Evolutionary conservation across 2,888 invertebrate species (phyloP).

Genomic region (Caenorhabditis imperialis): DNA sequence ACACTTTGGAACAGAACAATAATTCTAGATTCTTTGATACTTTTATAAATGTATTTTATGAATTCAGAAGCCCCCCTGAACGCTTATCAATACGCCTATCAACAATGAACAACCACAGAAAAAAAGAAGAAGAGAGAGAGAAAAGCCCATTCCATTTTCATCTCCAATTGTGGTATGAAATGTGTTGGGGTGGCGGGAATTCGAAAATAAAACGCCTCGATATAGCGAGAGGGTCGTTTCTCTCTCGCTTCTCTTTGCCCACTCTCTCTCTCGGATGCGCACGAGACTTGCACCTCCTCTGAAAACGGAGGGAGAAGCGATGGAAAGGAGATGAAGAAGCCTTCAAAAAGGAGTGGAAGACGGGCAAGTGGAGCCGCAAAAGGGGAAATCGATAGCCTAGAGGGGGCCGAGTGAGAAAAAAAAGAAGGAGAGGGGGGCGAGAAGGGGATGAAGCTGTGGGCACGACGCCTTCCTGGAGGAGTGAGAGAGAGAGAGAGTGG

Average conservation of each 20-base stretch:
- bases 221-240: too few species aligned
- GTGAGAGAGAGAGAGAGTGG: constrained; percentile 16
- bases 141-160: too few species aligned
- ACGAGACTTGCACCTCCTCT: neutral
- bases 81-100: too few species aligned
- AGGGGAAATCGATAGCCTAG: constrained; percentile 54
- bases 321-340: constrained; percentile 22
- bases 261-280: too few species aligned
- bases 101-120: too few species aligned
- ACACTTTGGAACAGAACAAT: too few species aligned
- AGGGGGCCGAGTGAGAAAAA: constrained; percentile 25
- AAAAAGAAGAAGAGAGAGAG: too few species aligned
- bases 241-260: too few species aligned
- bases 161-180: too few species aligned
- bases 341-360: constrained; percentile 18
- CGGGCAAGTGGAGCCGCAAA: constrained; percentile 26
- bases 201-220: neutral
- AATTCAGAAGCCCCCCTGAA: too few species aligned
- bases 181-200: neutral
- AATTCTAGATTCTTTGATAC: too few species aligned
- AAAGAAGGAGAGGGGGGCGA: constrained; percentile 14
- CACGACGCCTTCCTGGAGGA: constrained; percentile 8
- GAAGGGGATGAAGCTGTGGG: constrained; percentile 17
- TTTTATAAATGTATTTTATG: too few species aligned
- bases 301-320: constrained; percentile 20